These are phyloP conservation scores for Yponomeuta plumbellus DNA, from an alignment of 2,888 invertebrate genomes.

Conservation along the genomic window DNA sequence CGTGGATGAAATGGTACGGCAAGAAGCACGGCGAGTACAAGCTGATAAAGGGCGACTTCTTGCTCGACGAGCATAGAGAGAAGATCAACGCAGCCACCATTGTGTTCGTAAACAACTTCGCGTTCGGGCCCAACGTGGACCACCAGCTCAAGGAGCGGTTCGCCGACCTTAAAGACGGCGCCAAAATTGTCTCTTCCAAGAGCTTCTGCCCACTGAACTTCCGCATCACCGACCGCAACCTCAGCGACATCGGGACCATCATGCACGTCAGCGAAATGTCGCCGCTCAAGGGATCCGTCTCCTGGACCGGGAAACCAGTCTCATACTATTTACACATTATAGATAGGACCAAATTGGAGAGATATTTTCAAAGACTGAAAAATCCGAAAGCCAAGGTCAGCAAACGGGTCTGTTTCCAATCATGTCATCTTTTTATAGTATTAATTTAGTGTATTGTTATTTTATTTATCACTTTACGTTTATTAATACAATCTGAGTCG, in stretches of 20 bases:
- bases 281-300: constrained; percentile 95
- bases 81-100: constrained; percentile 95
- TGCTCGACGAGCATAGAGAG: constrained; percentile 93
- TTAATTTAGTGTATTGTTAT: constrained; percentile 3
- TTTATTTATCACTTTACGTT: constrained; percentile 7
- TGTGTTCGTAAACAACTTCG: constrained; percentile 99
- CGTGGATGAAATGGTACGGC: constrained; percentile 99
- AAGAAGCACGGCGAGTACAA: constrained; percentile 94
- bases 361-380: constrained; percentile 96
- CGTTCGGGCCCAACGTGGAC: constrained; percentile 98
- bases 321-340: constrained; percentile 99
- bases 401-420: constrained; percentile 75
- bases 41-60: constrained; percentile 95
- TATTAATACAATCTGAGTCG: not conserved
- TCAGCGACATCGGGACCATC: constrained; percentile 98
- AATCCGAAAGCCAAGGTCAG: constrained; percentile 87
- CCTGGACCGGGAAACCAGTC: constrained; percentile 99
- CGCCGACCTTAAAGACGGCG: constrained; percentile 96
- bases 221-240: constrained; percentile 97
- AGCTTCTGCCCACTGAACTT: constrained; percentile 99
- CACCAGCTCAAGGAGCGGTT: constrained; percentile 97
- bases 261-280: constrained; percentile 99
- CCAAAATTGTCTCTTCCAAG: constrained; percentile 98
- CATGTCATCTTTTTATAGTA: constrained; percentile 36
- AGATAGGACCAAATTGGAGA: constrained; percentile 97